Conservation (phyloP, 2,888 invertebrate genomes). For the Xestia sexstrigata region DNA sequence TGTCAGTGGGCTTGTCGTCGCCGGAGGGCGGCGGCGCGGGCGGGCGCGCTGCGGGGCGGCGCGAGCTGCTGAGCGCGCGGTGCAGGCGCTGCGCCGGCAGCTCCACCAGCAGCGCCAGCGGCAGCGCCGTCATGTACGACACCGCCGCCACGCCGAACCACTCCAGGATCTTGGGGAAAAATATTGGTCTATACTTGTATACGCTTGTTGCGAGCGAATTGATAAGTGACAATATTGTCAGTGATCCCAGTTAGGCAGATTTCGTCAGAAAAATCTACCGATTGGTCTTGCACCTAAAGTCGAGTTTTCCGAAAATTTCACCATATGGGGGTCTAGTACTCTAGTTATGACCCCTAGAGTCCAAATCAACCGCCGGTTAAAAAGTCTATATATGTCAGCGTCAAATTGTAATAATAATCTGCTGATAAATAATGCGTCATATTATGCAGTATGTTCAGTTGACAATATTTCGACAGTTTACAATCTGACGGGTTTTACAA, state of each 20-base stretch:
- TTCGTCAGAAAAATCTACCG: too few relatives aligned
- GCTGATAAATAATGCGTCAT: too few relatives aligned
- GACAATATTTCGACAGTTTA: too few relatives aligned
- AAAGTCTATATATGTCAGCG: too few relatives aligned
- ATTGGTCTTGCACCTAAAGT: too few relatives aligned
- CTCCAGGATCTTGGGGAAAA: conserved; percentile 75
- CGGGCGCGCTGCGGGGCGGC: conserved; percentile 70
- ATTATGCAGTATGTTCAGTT: too few relatives aligned
- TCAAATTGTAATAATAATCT: too few relatives aligned
- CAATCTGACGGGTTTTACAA: too few relatives aligned
- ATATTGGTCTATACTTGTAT: background rate
- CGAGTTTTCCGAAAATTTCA: too few relatives aligned
- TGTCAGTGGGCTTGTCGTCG: conserved; percentile 67
- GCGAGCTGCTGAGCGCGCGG: conserved; percentile 70
- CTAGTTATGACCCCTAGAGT: too few relatives aligned
- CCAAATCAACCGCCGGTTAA: too few relatives aligned
- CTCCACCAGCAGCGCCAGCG: conserved; percentile 86
- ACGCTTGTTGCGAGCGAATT: background rate
- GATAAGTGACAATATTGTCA: background rate
- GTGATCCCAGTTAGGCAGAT: background rate
- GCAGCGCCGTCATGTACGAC: conserved; percentile 82
- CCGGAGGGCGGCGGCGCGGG: conserved; percentile 64
- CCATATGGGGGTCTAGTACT: too few relatives aligned
- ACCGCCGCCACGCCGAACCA: conserved; percentile 84
- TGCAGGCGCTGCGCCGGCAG: conserved; percentile 81